Percentiles rank a stretch among this genome's conserved stretches.
Conservation (phyloP, 2,797 vertebrate species). For the Cetoscarus ocellatus region DNA sequence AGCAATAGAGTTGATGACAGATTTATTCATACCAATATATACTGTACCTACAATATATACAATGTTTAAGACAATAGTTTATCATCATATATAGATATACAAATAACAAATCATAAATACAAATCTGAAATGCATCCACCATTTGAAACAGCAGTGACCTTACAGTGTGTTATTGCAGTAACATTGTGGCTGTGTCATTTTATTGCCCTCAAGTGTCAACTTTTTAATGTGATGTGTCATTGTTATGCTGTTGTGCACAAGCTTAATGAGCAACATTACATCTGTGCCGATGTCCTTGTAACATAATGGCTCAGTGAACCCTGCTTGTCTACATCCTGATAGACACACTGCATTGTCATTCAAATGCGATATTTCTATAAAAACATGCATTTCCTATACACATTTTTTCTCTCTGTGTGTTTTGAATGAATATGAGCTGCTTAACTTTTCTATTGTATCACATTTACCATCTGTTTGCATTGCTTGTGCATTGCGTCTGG, state of each 20-base stretch:
- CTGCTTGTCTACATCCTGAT: background rate
- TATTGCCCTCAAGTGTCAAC: conserved; percentile 17
- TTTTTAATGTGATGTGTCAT: conserved; percentile 13
- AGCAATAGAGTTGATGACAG: conserved; percentile 1
- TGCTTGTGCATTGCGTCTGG: conserved; percentile 1
- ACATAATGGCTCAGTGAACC: background rate
- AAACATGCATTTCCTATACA: background rate
- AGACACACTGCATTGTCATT: background rate
- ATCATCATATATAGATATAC: conserved; percentile 1
- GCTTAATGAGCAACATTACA: background rate
- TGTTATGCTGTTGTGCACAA: conserved; percentile 7
- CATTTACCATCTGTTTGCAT: conserved; percentile 4
- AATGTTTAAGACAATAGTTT: background rate
- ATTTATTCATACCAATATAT: conserved; percentile 53
- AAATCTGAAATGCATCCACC: conserved; percentile 8
- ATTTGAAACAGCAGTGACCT: background rate
- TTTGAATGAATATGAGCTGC: background rate
- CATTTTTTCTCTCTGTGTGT: background rate
- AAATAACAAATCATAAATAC: conserved; percentile 13
- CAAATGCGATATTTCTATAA: background rate
- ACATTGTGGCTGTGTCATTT: background rate
- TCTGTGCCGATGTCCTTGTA: conserved; percentile 2
- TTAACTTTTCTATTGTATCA: background rate
- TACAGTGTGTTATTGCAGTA: conserved; percentile 2
- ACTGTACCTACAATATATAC: conserved; percentile 29